Evolutionary conservation across 2,888 invertebrate species (phyloP), one percentile per base, ranked within the genome.

Genomic region (Ectobius pallidus): DNA sequence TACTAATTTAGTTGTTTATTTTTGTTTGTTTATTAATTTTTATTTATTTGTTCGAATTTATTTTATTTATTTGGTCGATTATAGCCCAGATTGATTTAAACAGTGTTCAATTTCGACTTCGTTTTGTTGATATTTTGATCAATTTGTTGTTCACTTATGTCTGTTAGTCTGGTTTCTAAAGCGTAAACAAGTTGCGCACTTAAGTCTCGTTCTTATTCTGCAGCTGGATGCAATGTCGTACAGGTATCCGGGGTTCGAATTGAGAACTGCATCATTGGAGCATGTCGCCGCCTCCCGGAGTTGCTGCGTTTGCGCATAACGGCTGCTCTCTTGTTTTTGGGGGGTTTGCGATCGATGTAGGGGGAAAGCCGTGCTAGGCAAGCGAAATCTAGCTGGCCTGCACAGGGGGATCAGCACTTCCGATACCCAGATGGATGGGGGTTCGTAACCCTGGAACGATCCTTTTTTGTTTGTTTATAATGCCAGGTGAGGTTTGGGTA

Each of bases 281-380:
- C 58, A 58, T 58, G 32, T 2, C 30, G 11, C 34, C 34, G 58
- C 16, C 32, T 30, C 58, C 58, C 27, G 58, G 58, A 25, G 14
- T 14, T 25, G 52, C 11, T n/a, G 58, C 52, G 52, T 6, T 30
- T 58, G 58, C 58, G 58, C 58, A 4, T 9, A n/a, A 30, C 58
- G 58, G n/a, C 18, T 16, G 32, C 22, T 52, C 52, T 18, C 52
- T 52, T 18, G 52, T 20, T 34, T 34, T 34, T 32, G 27, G 16
- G 58, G n/a, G 46, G 46, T 7, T 11, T n/a, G 16, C 16, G 46
- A 58, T 58, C 58, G 58, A 58, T 58, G 58, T 58, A 58, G 30
- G 27, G 58, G 27, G 27, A 58, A 16, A 58, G 16, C 58, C 58
- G 58, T 58, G 58, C 58, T 58, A 58, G 30, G 32, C 58, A 58